Evolutionary conservation across 2,113 vertebrate species (phyloP), one percentile per base, ranked within the genome.

Genomic region (Myotis yumanensis): DNA sequence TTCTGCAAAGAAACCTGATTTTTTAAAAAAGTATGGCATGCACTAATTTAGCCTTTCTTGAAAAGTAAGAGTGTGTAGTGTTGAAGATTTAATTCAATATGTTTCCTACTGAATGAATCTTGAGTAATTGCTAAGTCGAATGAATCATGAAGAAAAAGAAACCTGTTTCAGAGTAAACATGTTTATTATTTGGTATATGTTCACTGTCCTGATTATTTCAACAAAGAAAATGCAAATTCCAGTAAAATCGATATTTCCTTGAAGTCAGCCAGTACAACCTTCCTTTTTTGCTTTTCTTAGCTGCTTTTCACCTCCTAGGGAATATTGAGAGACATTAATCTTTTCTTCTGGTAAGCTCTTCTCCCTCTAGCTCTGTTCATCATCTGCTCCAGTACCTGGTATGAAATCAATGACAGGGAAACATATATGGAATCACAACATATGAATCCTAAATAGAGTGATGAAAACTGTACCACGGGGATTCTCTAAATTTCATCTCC

Each of bases 31-130:
- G 59, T 35, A 52, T 88, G 57, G 5, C 16, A 59, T 69, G 43
- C 5, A 48, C 89, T 89, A 51, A 80, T 91, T 57, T 82, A 71
- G 12, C 2, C 8, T 75, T 81, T 92, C 75, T 80, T 73, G 46
- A 79, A 93, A 89, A 89, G 20, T 37, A 79, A 77, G 30, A 86
- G 54, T 69, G 35, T 68, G 25, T 15, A 79, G 7, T 32, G 12
- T 62, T 83, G 30, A 71, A 66, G 25, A 92, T 71, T 94, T 89
- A 68, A 48, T 75, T 94, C 82, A 68, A 43, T 91, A 12, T 94
- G 14, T 2, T 69, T 54, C 46, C 54, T 46, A 46, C 17, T 69
- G 12, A 86, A 30, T 83, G 18, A 91, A 17, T 93, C 30, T 82
- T 94, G 32, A 96, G 86, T 82, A 89, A 86, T 64, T 93, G 48